Conservation (phyloP, 2,113 vertebrate genomes). For the Scomber colias region DNA sequence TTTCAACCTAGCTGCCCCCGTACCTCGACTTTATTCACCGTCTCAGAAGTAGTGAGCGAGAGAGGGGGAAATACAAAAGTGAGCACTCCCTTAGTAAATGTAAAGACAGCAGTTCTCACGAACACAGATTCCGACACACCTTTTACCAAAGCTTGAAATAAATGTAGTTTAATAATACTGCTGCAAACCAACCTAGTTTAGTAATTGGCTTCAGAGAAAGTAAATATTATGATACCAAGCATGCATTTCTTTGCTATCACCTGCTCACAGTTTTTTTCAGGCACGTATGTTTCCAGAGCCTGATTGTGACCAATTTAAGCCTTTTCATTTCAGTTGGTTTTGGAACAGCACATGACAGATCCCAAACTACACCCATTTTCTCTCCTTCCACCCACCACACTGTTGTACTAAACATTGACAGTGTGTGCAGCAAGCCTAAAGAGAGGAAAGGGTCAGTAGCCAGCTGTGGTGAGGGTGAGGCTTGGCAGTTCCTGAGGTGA, state of each 20-base stretch:
- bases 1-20: slow-evolving; percentile 12
- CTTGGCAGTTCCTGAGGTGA: slow-evolving; percentile 67
- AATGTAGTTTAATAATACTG: slow-evolving; percentile 1
- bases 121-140: slow-evolving; percentile 13
- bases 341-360: slow-evolving; percentile 58
- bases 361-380: slow-evolving; percentile 48
- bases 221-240: slow-evolving; percentile 56
- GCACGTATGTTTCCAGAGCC: slow-evolving; percentile 46
- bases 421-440: slow-evolving; percentile 63
- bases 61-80: neutral
- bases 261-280: slow-evolving; percentile 36
- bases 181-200: slow-evolving; percentile 16
- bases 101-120: neutral
- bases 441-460: slow-evolving; percentile 59
- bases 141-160: slow-evolving; percentile 34
- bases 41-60: slow-evolving; percentile 4
- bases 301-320: slow-evolving; percentile 49
- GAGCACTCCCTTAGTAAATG: slow-evolving; percentile 22
- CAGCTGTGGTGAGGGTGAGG: slow-evolving; percentile 72
- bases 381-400: slow-evolving; percentile 44
- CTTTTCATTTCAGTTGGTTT: slow-evolving; percentile 62
- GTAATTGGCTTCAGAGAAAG: slow-evolving; percentile 39
- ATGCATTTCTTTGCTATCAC: neutral
- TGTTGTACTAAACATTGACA: slow-evolving; percentile 66
- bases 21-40: slow-evolving; percentile 21